A percentile compares a stretch with the other conserved stretches of the same genome.
Conservation (phyloP, 2,797 vertebrate genomes). For the Gallirallus australis region DNA sequence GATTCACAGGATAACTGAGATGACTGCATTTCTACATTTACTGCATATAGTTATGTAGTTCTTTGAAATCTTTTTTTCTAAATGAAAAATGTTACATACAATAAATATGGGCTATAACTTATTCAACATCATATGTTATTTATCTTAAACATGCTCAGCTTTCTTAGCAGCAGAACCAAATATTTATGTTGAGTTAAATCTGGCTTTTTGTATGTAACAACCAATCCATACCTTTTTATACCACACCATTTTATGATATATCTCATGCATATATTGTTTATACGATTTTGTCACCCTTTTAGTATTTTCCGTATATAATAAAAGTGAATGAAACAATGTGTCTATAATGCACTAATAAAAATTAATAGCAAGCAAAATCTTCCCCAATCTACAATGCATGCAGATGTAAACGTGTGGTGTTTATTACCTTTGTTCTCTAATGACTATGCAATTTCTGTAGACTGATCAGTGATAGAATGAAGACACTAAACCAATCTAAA, state of each 20-base stretch:
- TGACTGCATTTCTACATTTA: neutral
- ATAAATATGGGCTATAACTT: neutral
- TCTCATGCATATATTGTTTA: neutral
- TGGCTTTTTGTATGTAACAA: neutral
- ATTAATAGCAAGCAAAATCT: neutral
- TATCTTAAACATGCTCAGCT: neutral
- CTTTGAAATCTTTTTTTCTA: neutral
- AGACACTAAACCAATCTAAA: neutral
- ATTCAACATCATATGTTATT: neutral
- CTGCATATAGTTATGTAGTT: neutral
- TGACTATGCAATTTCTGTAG: neutral
- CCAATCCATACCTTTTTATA: neutral
- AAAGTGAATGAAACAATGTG: neutral
- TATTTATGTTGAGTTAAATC: neutral
- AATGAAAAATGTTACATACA: neutral
- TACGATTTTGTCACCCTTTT: neutral
- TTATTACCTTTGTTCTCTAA: neutral
- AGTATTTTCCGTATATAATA: neutral
- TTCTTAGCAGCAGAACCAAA: neutral
- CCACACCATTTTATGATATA: neutral
- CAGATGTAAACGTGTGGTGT: neutral
- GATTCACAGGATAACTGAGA: neutral
- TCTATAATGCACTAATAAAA: neutral
- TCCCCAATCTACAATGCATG: neutral
- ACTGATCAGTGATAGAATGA: neutral